phyloP scores from a whole-genome alignment of 2,888 invertebrate genomes.

The Gari tellinella region DNA sequence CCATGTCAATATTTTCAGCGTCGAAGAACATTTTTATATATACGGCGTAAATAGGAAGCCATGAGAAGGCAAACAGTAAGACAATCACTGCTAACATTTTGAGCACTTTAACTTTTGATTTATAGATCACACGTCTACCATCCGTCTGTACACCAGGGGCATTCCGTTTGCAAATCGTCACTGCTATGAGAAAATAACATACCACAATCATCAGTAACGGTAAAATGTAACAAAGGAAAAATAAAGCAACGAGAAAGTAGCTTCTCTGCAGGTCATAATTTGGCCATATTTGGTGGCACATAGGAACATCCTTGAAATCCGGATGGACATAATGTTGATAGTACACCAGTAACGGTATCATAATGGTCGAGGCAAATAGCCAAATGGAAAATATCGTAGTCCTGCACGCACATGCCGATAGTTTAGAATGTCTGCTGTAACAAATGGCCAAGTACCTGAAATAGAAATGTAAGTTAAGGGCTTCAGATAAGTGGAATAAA shows the following conservation, averaged over 20 bases:
- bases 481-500: too few relatives aligned
- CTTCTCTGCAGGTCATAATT: constrained; percentile 91
- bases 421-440: constrained; percentile 96
- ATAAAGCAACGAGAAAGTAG: constrained; percentile 94
- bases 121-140: constrained; percentile 85
- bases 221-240: constrained; percentile 94
- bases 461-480: constrained; percentile 6
- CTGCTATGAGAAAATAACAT: constrained; percentile 96
- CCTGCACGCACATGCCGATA: constrained; percentile 94
- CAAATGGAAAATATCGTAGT: constrained; percentile 95
- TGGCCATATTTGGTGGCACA: constrained; percentile 89
- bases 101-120: constrained; percentile 96
- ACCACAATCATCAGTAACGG: constrained; percentile 95
- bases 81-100: constrained; percentile 98
- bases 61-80: constrained; percentile 94
- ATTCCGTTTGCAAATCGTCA: constrained; percentile 93
- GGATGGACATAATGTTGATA: constrained; percentile 89
- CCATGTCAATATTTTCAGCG: constrained; percentile 13
- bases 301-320: constrained; percentile 47
- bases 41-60: constrained; percentile 94
- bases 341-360: constrained; percentile 95
- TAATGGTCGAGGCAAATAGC: constrained; percentile 91
- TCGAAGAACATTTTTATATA: constrained; percentile 86
- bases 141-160: constrained; percentile 94
- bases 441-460: constrained; percentile 97